A percentile compares a stretch with the other conserved stretches of the same genome.
Evolutionary conservation across 2,113 vertebrate species (phyloP).

Genomic region (Arizona elegans): DNA sequence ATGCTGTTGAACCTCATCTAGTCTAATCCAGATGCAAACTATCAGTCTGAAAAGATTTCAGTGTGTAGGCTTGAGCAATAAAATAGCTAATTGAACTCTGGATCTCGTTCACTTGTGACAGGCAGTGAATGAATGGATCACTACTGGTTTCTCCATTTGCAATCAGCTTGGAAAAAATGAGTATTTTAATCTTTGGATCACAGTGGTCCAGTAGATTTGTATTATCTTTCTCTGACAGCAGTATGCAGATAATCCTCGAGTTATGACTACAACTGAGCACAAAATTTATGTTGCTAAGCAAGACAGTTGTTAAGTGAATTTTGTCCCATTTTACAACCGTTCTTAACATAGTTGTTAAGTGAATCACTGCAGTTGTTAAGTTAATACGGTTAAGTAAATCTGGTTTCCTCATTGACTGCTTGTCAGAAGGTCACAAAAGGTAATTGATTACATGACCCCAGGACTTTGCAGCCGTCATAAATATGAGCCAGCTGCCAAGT

Average conservation of each 20-base stretch:
- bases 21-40: not conserved
- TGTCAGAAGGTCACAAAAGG: not conserved
- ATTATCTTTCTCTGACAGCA: not conserved
- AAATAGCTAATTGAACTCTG: not conserved
- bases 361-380: not conserved
- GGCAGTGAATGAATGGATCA: not conserved
- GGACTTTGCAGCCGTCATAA: not conserved
- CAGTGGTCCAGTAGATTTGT: not conserved
- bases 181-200: not conserved
- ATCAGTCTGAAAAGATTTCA: not conserved
- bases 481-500: not conserved
- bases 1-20: not conserved
- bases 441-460: not conserved
- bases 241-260: not conserved
- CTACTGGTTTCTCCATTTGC: not conserved
- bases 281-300: not conserved
- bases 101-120: not conserved
- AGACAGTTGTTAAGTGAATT: not conserved
- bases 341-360: not conserved
- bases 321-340: not conserved
- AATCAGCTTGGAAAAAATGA: not conserved
- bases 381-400: not conserved
- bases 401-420: not conserved
- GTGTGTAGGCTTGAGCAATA: not conserved
- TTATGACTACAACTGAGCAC: not conserved